Percentiles rank a stretch among this genome's conserved stretches.
These are phyloP conservation scores for Furnarius figulus DNA, from an alignment of 2,113 vertebrate species.

Conservation along the genomic window DNA sequence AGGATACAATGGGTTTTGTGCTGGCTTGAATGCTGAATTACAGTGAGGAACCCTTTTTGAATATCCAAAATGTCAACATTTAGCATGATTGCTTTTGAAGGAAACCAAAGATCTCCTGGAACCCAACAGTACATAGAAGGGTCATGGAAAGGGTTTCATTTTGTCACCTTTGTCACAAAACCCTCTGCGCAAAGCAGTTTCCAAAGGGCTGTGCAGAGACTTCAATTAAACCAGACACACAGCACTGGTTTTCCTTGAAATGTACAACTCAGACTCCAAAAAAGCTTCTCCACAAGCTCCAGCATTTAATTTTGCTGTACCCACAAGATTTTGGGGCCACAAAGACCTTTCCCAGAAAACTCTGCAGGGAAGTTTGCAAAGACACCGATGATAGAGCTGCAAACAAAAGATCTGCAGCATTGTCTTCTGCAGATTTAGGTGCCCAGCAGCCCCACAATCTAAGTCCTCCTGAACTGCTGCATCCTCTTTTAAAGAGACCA, in stretches of 20 bases:
- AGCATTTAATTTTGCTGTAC: background rate
- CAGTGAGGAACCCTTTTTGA: background rate
- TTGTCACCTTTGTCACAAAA: background rate
- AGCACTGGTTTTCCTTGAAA: background rate
- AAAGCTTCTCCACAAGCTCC: background rate
- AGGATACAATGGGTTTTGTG: background rate
- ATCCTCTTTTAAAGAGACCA: background rate
- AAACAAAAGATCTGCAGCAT: background rate
- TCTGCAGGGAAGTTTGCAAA: background rate
- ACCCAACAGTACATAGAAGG: background rate
- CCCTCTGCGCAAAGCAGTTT: background rate
- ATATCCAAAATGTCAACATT: background rate
- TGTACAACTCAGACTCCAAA: background rate
- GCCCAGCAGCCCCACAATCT: background rate
- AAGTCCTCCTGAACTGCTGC: background rate
- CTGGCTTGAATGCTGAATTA: background rate
- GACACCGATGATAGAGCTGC: accelerated
- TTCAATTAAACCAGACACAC: background rate
- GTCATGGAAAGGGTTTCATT: background rate
- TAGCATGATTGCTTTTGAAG: background rate
- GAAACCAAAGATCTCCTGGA: background rate
- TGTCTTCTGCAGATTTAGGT: background rate
- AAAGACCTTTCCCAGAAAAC: background rate
- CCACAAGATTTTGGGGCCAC: background rate
- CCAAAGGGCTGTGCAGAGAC: background rate